Base-by-base conservation (phyloP, 2,113 vertebrate species). In the Pontoporia blainvillei region DNA sequence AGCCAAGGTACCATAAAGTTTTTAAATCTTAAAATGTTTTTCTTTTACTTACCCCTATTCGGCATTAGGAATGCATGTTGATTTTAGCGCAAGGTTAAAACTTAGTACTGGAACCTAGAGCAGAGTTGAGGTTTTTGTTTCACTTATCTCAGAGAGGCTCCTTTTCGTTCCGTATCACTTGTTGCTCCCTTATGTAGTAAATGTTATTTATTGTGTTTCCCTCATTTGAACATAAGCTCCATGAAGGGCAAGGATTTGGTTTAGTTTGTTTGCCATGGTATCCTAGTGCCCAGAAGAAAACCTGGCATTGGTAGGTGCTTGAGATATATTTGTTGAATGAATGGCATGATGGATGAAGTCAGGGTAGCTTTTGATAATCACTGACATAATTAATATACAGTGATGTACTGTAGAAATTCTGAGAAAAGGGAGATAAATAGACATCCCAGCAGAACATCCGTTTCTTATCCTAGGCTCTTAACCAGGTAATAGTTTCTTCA, bases 1-100 rank as follows among this genome's bases (percentile, higher is more conserved):
- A 97, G 62, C 44, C 96, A 97, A 96, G 98, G 99, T 98, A 95
- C 72, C 54, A 25, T 9, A 17, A 23, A 8, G 12, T 27, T 92
- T 71, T 41, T 69, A 25, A 82, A 69, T 49, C 49, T 54, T 87
- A 25, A 82, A 71, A 39, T 52, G 2, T 39, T 90, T 91, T 61
- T 36, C 6, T 88, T 73, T 79, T 69, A 61, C 57, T 81, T 23
- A 34, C 17, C n/a, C 36, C 57, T 44, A 25, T 44, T 75, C 59
- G 27, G 13, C 54, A 34, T 86, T 67, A 86, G 76, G 59, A 89
- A 57, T 86, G 41, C 8, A 29, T 57, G 44, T 67, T n/a, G 59
- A 59, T 71, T 52, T 75, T 59, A 90, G 49, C 73, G 20, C 49
- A 90, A 89, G 59, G 13, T 61, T 88, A 81, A 92, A 90, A 34